Percentiles rank a stretch among this genome's conserved stretches.
Evolutionary conservation across 2,113 vertebrate species (phyloP).

Genomic region (Gopherus flavomarginatus): DNA sequence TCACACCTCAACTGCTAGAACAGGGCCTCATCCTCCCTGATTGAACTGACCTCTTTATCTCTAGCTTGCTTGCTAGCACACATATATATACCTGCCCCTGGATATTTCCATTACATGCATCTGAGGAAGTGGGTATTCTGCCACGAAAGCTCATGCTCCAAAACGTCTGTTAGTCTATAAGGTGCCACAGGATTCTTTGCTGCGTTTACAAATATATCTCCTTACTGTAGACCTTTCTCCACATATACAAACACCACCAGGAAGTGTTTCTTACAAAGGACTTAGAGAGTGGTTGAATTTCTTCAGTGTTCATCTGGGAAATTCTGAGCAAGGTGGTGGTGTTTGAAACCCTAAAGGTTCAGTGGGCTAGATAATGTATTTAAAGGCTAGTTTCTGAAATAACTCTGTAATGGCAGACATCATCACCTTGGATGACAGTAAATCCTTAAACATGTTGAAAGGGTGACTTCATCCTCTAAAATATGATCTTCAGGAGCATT

Average conservation of each 20-base stretch:
- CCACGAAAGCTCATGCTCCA: too few relatives aligned
- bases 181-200: too few relatives aligned
- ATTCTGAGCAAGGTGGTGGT: neutral
- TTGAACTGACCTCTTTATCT: too few relatives aligned
- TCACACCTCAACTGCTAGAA: too few relatives aligned
- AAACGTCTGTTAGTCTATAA: too few relatives aligned
- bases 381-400: neutral
- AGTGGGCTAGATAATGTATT: neutral
- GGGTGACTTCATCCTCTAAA: neutral
- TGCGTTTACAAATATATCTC: neutral
- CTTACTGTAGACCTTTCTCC: neutral
- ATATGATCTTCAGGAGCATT: neutral
- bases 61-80: too few relatives aligned
- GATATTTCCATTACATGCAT: too few relatives aligned
- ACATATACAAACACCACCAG: neutral
- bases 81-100: too few relatives aligned
- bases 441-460: neutral
- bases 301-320: neutral
- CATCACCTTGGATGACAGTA: neutral
- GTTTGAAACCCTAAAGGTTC: neutral
- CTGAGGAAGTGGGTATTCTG: too few relatives aligned
- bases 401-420: neutral
- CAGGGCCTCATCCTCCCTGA: too few relatives aligned
- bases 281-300: neutral
- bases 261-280: neutral